These are phyloP conservation scores for Drosophila leontia DNA, from an alignment of 1,140 invertebrate species.

Conservation along the genomic window DNA sequence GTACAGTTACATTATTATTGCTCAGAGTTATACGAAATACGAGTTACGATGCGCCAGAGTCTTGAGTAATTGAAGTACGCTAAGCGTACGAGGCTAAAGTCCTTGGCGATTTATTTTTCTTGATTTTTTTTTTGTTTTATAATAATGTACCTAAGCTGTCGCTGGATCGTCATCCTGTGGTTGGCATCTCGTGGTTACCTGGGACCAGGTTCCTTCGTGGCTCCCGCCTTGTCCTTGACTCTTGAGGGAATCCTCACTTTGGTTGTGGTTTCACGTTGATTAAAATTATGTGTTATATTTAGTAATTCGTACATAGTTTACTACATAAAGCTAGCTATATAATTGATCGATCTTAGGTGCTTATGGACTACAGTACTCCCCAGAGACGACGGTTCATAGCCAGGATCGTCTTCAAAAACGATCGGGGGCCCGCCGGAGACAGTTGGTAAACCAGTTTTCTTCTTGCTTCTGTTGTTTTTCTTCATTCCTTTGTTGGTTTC, in stretches of 20 bases:
- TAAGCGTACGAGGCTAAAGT: constrained; percentile 52
- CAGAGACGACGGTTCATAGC: constrained; percentile 5
- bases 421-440: constrained; percentile 27
- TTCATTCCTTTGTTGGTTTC: constrained; percentile 55
- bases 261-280: constrained; percentile 40
- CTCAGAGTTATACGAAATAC: constrained; percentile 76
- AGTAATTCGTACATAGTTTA: constrained; percentile 40
- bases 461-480: constrained; percentile 37
- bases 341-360: constrained; percentile 42
- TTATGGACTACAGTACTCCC: constrained; percentile 41
- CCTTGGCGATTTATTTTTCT: constrained; percentile 59
- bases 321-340: constrained; percentile 44
- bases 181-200: constrained; percentile 44
- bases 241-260: constrained; percentile 29
- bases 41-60: constrained; percentile 72
- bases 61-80: constrained; percentile 55
- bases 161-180: constrained; percentile 47
- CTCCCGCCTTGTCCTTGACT: constrained; percentile 41
- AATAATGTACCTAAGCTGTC: constrained; percentile 68
- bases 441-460: constrained; percentile 79
- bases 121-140: constrained; percentile 6
- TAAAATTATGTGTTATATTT: constrained; percentile 61
- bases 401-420: constrained; percentile 21
- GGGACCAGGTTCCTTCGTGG: constrained; percentile 14
- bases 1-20: constrained; percentile 65